Percentiles rank a stretch among this genome's conserved stretches.
phyloP scores from a whole-genome alignment of 2,797 vertebrate genomes.

The Sebastiscus albofasciatus region DNA sequence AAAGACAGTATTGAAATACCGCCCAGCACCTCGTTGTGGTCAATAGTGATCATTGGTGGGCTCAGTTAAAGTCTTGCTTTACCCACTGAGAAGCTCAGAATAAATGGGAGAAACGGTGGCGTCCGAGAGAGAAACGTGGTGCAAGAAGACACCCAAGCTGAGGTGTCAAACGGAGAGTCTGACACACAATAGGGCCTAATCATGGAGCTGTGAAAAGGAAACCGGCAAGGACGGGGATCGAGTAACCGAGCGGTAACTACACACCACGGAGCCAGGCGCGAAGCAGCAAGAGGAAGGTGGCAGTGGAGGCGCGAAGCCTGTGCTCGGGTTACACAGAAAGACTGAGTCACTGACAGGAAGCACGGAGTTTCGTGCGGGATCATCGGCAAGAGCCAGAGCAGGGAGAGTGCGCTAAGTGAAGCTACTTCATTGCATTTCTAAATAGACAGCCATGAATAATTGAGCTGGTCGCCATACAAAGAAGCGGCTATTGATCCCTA shows the following conservation, averaged over 20 bases:
- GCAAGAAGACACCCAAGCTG: slow-evolving; percentile 66
- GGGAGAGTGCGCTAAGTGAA: slow-evolving; percentile 82
- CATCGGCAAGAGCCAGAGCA: slow-evolving; percentile 64
- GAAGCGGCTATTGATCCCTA: slow-evolving; percentile 72
- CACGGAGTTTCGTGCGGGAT: slow-evolving; percentile 65
- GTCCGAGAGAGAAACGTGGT: slow-evolving; percentile 3
- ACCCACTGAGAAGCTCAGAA: background rate
- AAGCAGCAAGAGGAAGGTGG: slow-evolving; percentile 72
- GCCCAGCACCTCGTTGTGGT: background rate
- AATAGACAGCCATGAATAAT: slow-evolving; percentile 79
- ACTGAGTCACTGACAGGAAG: slow-evolving; percentile 85
- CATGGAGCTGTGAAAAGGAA: slow-evolving; percentile 81
- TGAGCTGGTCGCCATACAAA: slow-evolving; percentile 68
- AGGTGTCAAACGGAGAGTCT: slow-evolving; percentile 73
- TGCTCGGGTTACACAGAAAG: slow-evolving; percentile 85
- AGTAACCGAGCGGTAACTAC: slow-evolving; percentile 77
- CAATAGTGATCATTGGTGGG: background rate
- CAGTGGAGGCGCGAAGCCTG: slow-evolving; percentile 57
- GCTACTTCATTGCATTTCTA: slow-evolving; percentile 84
- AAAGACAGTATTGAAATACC: background rate
- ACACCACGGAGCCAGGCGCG: slow-evolving; percentile 60
- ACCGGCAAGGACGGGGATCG: slow-evolving; percentile 63
- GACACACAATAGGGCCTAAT: slow-evolving; percentile 78
- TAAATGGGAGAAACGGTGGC: slow-evolving; percentile 30
- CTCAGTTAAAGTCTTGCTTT: background rate